Percentiles rank a stretch among this genome's conserved stretches.
Conservation (phyloP, 2,113 vertebrate species). For the Paradoxurus hermaphroditus region DNA sequence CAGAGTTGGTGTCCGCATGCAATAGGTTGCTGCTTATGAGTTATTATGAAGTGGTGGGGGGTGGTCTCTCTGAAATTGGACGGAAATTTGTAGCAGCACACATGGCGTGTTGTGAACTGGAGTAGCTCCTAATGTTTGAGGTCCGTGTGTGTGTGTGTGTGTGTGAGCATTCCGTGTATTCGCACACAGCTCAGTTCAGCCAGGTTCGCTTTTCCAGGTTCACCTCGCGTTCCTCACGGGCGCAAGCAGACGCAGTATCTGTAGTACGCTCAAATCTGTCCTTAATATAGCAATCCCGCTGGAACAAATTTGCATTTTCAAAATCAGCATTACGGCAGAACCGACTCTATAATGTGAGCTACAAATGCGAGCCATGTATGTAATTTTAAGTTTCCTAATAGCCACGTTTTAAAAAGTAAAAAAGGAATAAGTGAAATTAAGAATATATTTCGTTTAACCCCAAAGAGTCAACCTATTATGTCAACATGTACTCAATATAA, state of each 20-base stretch:
- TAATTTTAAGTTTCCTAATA: background rate
- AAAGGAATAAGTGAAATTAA: background rate
- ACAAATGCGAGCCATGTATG: background rate
- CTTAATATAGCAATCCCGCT: background rate
- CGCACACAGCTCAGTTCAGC: background rate
- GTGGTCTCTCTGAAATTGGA: background rate
- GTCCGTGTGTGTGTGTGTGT: too few species aligned
- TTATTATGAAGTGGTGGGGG: background rate
- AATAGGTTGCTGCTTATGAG: background rate
- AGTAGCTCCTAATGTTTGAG: background rate
- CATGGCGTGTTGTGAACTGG: background rate
- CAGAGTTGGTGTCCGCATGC: background rate
- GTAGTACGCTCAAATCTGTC: background rate
- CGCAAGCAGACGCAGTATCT: background rate
- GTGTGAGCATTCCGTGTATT: background rate
- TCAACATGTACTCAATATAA: background rate
- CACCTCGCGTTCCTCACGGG: background rate
- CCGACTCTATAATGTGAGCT: background rate
- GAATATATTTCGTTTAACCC: background rate
- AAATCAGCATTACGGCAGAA: background rate
- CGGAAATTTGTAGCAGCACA: background rate
- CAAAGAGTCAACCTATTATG: background rate
- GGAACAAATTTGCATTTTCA: slow-evolving; percentile 6
- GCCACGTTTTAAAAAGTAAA: background rate
- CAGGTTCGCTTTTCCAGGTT: background rate